Conservation (phyloP, 1,140 invertebrate species). For the Homalodisca vitripennis region DNA sequence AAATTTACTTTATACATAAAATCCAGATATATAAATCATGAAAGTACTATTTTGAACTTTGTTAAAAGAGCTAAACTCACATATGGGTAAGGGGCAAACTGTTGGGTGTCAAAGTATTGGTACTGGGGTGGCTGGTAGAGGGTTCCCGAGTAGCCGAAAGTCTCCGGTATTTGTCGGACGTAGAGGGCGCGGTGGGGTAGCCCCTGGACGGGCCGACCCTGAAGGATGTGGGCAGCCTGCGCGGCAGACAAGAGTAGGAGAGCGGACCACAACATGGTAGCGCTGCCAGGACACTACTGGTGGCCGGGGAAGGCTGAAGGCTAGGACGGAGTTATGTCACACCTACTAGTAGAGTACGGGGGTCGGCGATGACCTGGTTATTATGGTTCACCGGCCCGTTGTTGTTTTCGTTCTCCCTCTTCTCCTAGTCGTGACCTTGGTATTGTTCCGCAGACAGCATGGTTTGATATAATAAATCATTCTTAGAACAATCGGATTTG, state of each 20-base stretch:
- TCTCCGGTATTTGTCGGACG: conserved; percentile 5
- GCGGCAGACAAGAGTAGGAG: background rate
- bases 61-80: no score
- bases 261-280: background rate
- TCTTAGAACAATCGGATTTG: no score
- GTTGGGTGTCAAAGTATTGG: background rate
- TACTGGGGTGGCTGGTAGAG: conserved; percentile 19
- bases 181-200: conserved; percentile 11
- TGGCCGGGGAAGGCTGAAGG: background rate
- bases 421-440: no score
- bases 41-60: no score
- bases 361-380: no score
- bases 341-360: no score
- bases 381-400: no score
- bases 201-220: conserved; percentile 20
- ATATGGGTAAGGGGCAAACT: background rate
- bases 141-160: background rate
- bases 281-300: background rate
- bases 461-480: no score
- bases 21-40: no score
- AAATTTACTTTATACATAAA: no score
- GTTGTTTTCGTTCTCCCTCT: no score
- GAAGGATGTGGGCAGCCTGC: conserved; percentile 6
- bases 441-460: no score
- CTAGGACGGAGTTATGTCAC: background rate